Base-by-base conservation (phyloP, 2,113 vertebrate genomes). In the Neogobius melanostomus region DNA sequence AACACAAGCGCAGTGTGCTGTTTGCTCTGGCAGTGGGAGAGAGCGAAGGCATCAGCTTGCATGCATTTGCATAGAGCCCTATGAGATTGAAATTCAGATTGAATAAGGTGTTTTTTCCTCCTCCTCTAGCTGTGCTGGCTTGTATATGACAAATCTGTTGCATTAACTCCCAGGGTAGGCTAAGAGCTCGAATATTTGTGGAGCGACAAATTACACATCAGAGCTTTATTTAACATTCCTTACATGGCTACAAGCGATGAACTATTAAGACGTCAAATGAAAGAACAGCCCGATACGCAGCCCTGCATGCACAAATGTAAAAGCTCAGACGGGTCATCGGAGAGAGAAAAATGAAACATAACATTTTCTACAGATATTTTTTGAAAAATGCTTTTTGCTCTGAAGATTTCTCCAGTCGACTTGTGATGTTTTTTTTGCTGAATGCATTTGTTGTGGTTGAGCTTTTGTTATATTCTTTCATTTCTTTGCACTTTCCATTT, bases 81-180 rank as follows among this genome's bases (percentile, higher is more conserved):
- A 83, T 83, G 66, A 88, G 87, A 90, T 89, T 85, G 87, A 85
- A 85, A 86, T 88, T 89, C 85, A 82, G 85, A 87, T 89, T 84
- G 87, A 89, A 89, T 82, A 90, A n/a, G 80, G 81, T 82, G 66
- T 82, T 81, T 87, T 82, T 81, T 60, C 48, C 52, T 62, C 69
- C 76, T 85, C 76, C 72, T 75, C 67, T 76, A 70, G 81, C 87
- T 83, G 84, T 80, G 79, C 82, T 87, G 72, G 79, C 77, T 87
- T 86, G 82, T 84, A 75, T 85, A 86, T 91, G 90, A 91, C 84
- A 91, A 91, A 92, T 91, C 86, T 88, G 79, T 81, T 87, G 85
- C 85, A 87, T 91, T 90, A 91, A 88, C 82, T 88, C 87, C 85
- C 88, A 85, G 85, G 88, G 84, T 90, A 90, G 84, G 81, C 87